Percentiles rank a stretch among this genome's conserved stretches.
Evolutionary conservation across 2,113 vertebrate genomes (phyloP).

Genomic region (Porphyrio hochstetteri): DNA sequence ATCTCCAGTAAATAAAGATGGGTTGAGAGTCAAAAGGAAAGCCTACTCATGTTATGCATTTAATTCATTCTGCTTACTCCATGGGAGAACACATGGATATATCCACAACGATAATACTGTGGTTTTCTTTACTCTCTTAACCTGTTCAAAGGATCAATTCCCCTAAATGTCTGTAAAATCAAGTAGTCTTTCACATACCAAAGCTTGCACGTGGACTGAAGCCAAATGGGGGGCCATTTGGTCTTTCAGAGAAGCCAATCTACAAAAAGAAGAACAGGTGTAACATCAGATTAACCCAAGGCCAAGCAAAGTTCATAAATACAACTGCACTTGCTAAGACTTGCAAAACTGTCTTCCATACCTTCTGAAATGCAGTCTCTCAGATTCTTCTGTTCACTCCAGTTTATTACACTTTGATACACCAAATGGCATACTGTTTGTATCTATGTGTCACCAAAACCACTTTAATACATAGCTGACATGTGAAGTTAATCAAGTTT

Average conservation of each 20-base stretch:
- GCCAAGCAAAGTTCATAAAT: background rate
- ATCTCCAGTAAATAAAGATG: background rate
- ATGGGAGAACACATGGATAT: accelerated
- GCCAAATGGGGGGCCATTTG: background rate
- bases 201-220: background rate
- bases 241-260: constrained; percentile 47
- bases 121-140: background rate
- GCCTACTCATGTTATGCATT: accelerated
- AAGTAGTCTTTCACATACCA: constrained; percentile 51
- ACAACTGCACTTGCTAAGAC: background rate
- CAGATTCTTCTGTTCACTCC: background rate
- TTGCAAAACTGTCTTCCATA: background rate
- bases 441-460: background rate
- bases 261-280: background rate
- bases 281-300: background rate
- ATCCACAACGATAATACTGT: accelerated
- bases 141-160: background rate
- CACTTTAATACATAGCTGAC: background rate
- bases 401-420: background rate
- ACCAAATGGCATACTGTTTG: background rate
- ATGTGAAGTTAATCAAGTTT: background rate
- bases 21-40: background rate
- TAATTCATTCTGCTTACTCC: background rate
- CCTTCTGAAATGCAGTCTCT: background rate
- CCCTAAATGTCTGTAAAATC: background rate